These are phyloP conservation scores for Nemoura dubitans DNA, from an alignment of 2,888 invertebrate genomes.

Conservation along the genomic window DNA sequence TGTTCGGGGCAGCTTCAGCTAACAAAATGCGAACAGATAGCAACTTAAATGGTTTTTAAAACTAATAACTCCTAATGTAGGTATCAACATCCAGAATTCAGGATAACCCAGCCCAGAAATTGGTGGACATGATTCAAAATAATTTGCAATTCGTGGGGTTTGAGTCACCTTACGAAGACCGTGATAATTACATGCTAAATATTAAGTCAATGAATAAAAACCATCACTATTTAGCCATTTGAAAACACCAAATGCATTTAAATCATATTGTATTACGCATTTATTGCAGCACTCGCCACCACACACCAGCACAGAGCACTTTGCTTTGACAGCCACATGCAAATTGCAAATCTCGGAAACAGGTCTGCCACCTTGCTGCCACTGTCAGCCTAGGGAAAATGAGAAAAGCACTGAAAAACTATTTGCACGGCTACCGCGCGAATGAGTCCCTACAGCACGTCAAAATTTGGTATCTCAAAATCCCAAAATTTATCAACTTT, in stretches of 20 bases:
- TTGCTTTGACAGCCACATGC: conserved; percentile 12
- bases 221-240: not conserved
- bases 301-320: not conserved
- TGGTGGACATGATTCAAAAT: not conserved
- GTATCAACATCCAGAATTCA: not conserved
- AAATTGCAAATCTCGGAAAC: not conserved
- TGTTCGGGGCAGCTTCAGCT: too few species aligned
- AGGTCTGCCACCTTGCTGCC: not conserved
- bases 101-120: not conserved
- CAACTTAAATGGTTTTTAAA: too few species aligned
- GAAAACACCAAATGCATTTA: not conserved
- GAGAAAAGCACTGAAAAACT: too few species aligned
- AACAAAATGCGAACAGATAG: too few species aligned
- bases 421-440: too few species aligned
- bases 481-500: too few species aligned
- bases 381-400: too few species aligned
- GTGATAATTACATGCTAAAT: not conserved
- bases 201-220: not conserved
- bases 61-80: too few species aligned
- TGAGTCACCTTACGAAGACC: not conserved
- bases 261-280: not conserved
- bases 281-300: too few species aligned
- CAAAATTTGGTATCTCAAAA: too few species aligned
- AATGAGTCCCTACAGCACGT: too few species aligned
- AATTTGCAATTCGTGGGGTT: not conserved